These are phyloP conservation scores for Heterochromis multidens DNA, from an alignment of 2,113 vertebrate genomes.

Conservation along the genomic window DNA sequence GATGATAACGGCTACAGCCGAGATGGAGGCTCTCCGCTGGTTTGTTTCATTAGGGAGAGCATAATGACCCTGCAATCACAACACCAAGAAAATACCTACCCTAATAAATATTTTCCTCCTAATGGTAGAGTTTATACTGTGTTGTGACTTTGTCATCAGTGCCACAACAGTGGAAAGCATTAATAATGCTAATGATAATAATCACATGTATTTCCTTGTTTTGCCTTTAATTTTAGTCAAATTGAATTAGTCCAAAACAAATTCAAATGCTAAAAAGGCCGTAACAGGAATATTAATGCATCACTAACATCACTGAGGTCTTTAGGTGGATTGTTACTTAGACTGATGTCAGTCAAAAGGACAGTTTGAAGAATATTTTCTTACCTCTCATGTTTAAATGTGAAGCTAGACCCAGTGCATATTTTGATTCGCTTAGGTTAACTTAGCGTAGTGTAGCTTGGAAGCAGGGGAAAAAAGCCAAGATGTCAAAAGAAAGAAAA, in stretches of 20 bases:
- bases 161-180: constrained; percentile 2
- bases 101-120: constrained; percentile 56
- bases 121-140: constrained; percentile 30
- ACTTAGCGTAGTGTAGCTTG: neutral
- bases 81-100: constrained; percentile 56
- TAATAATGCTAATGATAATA: neutral
- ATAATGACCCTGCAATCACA: constrained; percentile 64
- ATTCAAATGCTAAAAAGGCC: neutral
- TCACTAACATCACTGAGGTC: neutral
- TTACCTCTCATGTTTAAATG: neutral
- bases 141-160: constrained; percentile 18
- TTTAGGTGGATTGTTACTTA: neutral
- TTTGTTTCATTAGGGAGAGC: constrained; percentile 60
- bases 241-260: neutral
- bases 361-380: neutral
- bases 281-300: neutral
- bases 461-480: neutral
- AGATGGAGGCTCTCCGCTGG: constrained; percentile 56
- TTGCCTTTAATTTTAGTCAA: neutral
- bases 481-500: neutral
- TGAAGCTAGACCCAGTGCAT: neutral
- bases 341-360: neutral
- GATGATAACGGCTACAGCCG: constrained; percentile 53
- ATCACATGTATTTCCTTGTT: neutral
- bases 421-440: neutral